Conservation (phyloP, 2,797 vertebrate genomes). For the Phalanger gymnotis region DNA sequence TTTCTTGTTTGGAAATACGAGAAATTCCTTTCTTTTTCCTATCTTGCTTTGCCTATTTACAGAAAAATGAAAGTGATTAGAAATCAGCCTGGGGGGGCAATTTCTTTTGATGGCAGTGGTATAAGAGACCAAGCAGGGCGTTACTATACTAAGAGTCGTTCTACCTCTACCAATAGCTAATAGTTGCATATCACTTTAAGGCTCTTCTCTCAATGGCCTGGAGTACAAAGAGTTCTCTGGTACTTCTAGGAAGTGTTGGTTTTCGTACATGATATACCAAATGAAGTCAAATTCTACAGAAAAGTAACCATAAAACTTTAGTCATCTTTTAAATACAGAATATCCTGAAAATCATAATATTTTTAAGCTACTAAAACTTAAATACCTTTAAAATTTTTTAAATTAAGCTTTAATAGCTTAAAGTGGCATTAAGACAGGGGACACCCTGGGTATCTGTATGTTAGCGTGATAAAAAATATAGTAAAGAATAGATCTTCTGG, state of each 20-base stretch:
- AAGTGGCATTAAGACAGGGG: background rate
- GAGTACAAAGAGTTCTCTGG: background rate
- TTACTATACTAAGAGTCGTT: background rate
- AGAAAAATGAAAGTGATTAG: background rate
- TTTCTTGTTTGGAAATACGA: background rate
- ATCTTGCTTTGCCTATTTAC: constrained; percentile 5
- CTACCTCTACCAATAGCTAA: background rate
- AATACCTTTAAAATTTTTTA: background rate
- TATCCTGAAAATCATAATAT: background rate
- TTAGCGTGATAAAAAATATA: background rate
- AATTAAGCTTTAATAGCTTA: background rate
- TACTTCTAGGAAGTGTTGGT: background rate
- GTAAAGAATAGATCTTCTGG: background rate
- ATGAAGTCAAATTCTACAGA: background rate
- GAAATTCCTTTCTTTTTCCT: background rate
- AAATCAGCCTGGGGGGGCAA: background rate
- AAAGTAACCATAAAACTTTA: background rate
- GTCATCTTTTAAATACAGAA: background rate
- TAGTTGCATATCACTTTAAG: background rate
- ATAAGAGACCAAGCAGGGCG: background rate
- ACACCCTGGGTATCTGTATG: background rate
- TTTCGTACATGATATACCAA: background rate
- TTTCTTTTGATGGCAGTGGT: background rate
- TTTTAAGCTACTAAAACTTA: background rate
- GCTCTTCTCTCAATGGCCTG: background rate